Evolutionary conservation across 2,888 invertebrate species (phyloP).

Genomic region (Trypoxylon attenuatum): DNA sequence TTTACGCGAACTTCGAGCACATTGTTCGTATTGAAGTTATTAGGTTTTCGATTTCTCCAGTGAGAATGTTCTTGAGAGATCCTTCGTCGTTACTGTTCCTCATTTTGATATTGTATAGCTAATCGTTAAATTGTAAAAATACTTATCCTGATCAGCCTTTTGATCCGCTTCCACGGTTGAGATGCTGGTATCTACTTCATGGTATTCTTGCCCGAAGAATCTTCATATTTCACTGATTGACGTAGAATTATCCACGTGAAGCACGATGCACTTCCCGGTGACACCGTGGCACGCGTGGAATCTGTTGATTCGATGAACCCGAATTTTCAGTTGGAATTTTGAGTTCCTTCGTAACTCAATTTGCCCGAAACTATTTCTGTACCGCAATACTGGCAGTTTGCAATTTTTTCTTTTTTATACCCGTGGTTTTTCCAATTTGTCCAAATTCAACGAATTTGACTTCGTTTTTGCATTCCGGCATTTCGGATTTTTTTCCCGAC

Average conservation of each 20-base stretch:
- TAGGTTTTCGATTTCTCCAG: not conserved
- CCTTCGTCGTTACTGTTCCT: constrained; percentile 9
- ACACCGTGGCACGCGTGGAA: not conserved
- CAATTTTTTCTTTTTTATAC: too few relatives aligned
- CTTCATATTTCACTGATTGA: not conserved
- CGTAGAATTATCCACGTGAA: not conserved
- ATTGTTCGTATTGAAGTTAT: too few relatives aligned
- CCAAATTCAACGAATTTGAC: too few relatives aligned
- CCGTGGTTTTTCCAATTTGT: too few relatives aligned
- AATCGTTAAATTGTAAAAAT: constrained; percentile 39
- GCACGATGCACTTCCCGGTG: constrained; percentile 10
- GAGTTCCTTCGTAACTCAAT: not conserved
- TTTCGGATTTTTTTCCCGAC: too few relatives aligned
- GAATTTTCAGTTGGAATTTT: too few relatives aligned
- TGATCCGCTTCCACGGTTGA: constrained; percentile 15
- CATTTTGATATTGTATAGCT: constrained; percentile 23
- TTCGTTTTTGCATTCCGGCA: too few relatives aligned
- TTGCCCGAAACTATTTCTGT: too few relatives aligned
- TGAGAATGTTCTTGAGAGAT: not conserved
- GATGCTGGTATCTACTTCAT: not conserved
- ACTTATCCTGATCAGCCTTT: constrained; percentile 45
- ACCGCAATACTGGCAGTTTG: too few relatives aligned
- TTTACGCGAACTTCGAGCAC: constrained; percentile 34
- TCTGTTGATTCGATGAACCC: too few relatives aligned
- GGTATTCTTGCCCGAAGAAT: constrained; percentile 19